Conservation (phyloP, 2,113 vertebrate genomes). For the Sminthopsis crassicaudata region DNA sequence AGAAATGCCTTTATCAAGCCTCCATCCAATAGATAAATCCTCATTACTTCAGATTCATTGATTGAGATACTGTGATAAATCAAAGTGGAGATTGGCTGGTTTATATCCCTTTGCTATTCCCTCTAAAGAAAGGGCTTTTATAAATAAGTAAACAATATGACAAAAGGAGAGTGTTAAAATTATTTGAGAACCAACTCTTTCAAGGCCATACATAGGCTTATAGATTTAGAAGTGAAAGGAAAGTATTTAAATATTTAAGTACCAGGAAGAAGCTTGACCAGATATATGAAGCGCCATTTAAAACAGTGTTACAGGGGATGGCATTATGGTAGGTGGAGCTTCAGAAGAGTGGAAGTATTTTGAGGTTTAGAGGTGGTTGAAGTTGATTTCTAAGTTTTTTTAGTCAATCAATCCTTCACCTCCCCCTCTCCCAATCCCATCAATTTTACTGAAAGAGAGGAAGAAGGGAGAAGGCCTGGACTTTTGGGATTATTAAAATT, state of each 20-base stretch:
- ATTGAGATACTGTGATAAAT: neutral
- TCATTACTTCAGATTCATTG: neutral
- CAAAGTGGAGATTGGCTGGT: neutral
- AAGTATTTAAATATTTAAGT: too few relatives aligned
- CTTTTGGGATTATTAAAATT: neutral
- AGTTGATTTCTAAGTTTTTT: neutral
- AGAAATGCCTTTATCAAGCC: slow-evolving; percentile 5
- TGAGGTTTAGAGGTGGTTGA: slow-evolving; percentile 31
- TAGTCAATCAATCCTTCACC: neutral
- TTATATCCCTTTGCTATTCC: slow-evolving; percentile 6
- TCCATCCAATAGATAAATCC: neutral
- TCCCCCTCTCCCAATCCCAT: neutral
- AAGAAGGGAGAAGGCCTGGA: neutral
- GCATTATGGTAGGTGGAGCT: neutral
- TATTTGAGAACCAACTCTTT: slow-evolving; percentile 40
- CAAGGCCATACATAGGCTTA: slow-evolving; percentile 32
- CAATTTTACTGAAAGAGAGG: neutral
- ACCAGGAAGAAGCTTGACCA: slow-evolving; percentile 29
- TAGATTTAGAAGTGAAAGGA: neutral
- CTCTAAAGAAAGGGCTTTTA: neutral
- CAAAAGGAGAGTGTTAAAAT: slow-evolving; percentile 33
- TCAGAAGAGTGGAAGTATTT: neutral
- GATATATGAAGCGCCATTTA: slow-evolving; percentile 61
- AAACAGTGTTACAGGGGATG: slow-evolving; percentile 40
- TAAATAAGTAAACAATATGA: slow-evolving; percentile 31